Base-by-base conservation (phyloP, 2,797 vertebrate species). In the Octomys mimax region DNA sequence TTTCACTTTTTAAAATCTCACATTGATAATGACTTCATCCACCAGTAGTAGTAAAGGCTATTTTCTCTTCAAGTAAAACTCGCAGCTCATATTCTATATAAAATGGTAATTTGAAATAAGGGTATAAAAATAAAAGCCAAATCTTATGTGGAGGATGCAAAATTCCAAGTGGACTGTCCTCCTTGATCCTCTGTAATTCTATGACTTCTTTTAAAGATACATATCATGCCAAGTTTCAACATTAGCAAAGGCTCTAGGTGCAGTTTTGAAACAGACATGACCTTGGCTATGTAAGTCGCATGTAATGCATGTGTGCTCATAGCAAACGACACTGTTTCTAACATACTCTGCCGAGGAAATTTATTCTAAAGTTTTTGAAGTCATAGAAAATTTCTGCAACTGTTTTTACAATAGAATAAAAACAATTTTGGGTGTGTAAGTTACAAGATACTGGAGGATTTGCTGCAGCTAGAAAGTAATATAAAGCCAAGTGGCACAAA, bases 1-100 rank as follows among this genome's bases (percentile, higher is more conserved):
- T 96, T 97, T 96, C 36, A 94, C 78, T 93, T 64, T 85, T 59
- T 89, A 97, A 68, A 92, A 95, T 94, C 33, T 96, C 54, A 49
- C 21, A 92, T 39, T 52, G 52, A 87, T 42, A 86, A 81, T 61
- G 26, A 95, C 33, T 91, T 87, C 64, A 82, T 52, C 28, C 61
- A 82, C 95, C 31, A 85, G 70, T 6, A 75, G 70, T 6, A 75
- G 22, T 33, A 80, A 91, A 39, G 21, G n/a, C 24, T 89, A 68
- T 95, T 82, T 89, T 49, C 62, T 68, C 31, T 81, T 85, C n/a
- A 81, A 94, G 80, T 68, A 89, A 92, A 96, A 91, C 6, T 46
- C 61, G 42, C 22, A 83, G 64, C 18, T 86, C 87, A 80, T 62
- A 64, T 85, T 84, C 68, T 73, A 39, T 78, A 64, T 24, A 66